phyloP scores from a whole-genome alignment of 2,113 vertebrate genomes.

The Dendrocopos noguchii region DNA sequence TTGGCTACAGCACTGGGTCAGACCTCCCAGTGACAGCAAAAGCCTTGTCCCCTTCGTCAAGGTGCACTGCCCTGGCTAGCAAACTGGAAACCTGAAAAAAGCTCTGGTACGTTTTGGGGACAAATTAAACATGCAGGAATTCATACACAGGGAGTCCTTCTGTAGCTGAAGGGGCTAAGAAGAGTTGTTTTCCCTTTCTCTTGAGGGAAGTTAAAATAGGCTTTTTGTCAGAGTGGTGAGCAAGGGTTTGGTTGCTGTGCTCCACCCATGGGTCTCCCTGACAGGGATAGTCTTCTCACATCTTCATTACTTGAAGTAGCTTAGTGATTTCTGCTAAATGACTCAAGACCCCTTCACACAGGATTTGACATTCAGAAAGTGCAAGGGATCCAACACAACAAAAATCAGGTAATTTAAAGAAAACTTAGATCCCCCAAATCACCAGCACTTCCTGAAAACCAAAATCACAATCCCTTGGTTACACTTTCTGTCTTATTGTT shows the following conservation, averaged over 20 bases:
- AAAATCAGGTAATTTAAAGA: not conserved
- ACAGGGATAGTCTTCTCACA: not conserved
- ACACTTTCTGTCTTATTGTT: not conserved
- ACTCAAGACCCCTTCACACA: not conserved
- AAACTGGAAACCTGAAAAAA: constrained; percentile 42
- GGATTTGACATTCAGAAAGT: not conserved
- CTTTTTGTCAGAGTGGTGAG: not conserved
- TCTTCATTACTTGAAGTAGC: fast-evolving
- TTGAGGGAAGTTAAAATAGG: constrained; percentile 12
- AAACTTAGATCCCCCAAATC: not conserved
- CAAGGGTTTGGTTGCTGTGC: not conserved
- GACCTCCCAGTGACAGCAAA: constrained; percentile 66
- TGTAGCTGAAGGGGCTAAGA: constrained; percentile 41
- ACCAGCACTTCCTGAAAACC: not conserved
- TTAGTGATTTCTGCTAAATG: not conserved
- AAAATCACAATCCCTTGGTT: not conserved
- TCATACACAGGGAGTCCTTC: not conserved
- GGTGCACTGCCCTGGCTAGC: constrained; percentile 16
- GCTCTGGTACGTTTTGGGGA: constrained; percentile 36
- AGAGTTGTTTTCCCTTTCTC: not conserved
- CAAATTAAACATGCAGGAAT: constrained; percentile 46
- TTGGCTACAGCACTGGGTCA: constrained; percentile 70
- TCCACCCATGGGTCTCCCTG: not conserved
- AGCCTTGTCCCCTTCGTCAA: constrained; percentile 64
- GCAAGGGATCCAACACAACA: not conserved